A percentile compares a stretch with the other conserved stretches of the same genome.
Conservation (phyloP, 2,113 vertebrate species). For the Lophotis ruficrista region DNA sequence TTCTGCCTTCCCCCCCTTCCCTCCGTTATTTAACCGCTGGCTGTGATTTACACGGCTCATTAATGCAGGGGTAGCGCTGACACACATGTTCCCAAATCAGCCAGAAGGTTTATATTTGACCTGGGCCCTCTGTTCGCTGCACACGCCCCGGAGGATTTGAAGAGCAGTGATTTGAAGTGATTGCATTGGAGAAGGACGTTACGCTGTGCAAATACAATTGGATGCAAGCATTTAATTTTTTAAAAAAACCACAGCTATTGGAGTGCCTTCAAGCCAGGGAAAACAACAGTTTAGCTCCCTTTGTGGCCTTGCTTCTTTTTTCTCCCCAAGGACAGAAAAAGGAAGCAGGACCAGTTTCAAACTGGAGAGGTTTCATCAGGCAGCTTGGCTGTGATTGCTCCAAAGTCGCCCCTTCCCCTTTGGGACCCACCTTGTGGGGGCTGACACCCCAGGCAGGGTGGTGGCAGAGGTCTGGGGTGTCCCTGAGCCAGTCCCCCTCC, state of each 20-base stretch:
- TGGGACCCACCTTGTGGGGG: neutral
- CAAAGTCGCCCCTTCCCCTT: neutral
- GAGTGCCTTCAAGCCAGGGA: neutral
- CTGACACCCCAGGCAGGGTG: neutral
- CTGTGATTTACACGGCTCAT: neutral
- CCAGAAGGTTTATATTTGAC: neutral
- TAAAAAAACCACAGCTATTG: neutral
- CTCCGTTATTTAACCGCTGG: neutral
- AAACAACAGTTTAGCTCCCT: neutral
- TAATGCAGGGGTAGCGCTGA: neutral
- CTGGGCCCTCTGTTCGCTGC: neutral
- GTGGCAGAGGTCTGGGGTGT: neutral
- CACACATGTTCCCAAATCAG: neutral
- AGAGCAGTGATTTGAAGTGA: slow-evolving; percentile 44
- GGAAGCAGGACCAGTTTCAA: neutral
- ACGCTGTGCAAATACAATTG: slow-evolving; percentile 31
- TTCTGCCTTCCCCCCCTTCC: neutral
- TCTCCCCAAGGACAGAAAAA: neutral
- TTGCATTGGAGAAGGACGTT: neutral
- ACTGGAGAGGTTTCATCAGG: neutral
- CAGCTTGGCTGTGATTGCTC: neutral
- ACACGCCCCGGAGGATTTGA: neutral
- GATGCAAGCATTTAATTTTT: slow-evolving; percentile 40
- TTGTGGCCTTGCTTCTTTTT: neutral
- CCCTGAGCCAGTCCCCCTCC: neutral